These are phyloP conservation scores for Leptopilina boulardi DNA, from an alignment of 1,140 invertebrate species.

Conservation along the genomic window DNA sequence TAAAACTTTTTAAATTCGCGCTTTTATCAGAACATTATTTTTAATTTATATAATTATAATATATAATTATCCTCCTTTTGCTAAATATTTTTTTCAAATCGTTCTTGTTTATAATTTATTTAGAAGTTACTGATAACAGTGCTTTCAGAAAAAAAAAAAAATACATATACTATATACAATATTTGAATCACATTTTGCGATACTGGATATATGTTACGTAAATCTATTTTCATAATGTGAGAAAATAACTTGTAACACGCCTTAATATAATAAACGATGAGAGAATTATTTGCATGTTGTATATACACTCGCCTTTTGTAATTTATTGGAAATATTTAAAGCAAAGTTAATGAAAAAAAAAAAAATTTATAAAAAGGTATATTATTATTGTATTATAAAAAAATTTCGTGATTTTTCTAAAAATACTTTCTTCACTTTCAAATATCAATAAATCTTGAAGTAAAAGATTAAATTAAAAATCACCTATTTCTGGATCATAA, in stretches of 20 bases:
- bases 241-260: constrained; percentile 17
- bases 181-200: neutral
- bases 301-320: neutral
- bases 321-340: neutral
- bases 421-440: no score
- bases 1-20: no score
- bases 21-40: no score
- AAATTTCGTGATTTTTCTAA: no score
- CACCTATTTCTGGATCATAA: no score
- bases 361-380: neutral
- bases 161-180: no score
- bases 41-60: no score
- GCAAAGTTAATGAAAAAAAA: neutral
- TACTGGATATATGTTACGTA: constrained; percentile 2
- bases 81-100: no score
- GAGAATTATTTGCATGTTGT: neutral
- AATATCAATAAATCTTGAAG: no score
- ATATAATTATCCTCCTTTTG: no score
- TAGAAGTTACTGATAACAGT: no score
- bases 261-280: constrained; percentile 2
- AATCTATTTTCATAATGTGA: constrained; percentile 11
- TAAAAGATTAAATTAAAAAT: no score
- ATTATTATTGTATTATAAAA: neutral
- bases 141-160: neutral
- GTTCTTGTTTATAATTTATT: neutral